Evolutionary conservation across 2,888 invertebrate species (phyloP), one percentile per base, ranked within the genome.

Genomic region (Pasiphila rectangulata): DNA sequence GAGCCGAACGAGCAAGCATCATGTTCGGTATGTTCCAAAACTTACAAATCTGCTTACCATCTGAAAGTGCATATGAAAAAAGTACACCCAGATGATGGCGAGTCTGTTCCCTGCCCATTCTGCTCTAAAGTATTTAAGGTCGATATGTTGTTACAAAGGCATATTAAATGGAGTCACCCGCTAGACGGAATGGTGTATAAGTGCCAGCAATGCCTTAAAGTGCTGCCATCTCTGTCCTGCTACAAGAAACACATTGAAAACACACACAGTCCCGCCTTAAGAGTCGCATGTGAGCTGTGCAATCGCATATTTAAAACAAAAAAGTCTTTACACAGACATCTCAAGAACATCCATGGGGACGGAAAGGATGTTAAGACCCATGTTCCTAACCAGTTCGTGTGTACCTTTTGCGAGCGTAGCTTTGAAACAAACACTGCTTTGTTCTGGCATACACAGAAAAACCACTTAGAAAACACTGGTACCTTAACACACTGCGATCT

Each of bases 151-250:
- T 46, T 75, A 0, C 66, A 71, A 38, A 51, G 67, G 2, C 75
- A 75, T 36, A 59, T 67, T 1, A 67, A 64, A 42, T 73, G 72
- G 67, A 61, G 61, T 1, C 75, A 75, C 34, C 67, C 72, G 0
- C 17, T 41, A 0, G 70, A 72, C 13, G 71, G 69, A 0, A 57
- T 69, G 58, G 43, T 59, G 7, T 71, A 73, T 41, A 59, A 63
- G 27, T 75, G 75, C 34, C 61, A 62, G 0, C 57, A 62, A 9
- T 74, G 73, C 20, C 55, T 63, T 0, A 54, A 66, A 29, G 51
- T 58, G 0, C 46, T 73, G 0, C 65, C 66, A 0, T 71, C 72
- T 0, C 21, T 56, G 1, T 48, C 45, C 4, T 42, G 55, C 6
- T 61, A 48, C 9, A 58, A 55, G 7, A 55, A 54, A 6, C 74